Evolutionary conservation across 2,888 invertebrate species (phyloP), one percentile per base, ranked within the genome.

Genomic region (Andrena marginata): DNA sequence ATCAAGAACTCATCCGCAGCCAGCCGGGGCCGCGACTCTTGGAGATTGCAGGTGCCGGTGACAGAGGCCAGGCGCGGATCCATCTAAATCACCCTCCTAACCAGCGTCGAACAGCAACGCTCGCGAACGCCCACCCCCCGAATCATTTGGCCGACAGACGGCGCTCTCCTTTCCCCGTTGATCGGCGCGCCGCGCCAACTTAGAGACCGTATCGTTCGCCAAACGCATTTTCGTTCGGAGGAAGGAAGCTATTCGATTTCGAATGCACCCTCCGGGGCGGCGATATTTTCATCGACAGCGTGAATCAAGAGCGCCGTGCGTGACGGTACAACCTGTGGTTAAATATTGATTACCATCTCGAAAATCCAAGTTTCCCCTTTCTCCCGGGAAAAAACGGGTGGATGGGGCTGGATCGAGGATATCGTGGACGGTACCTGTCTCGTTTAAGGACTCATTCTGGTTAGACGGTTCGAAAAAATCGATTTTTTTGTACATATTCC

Each of bases 1-100:
- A 87, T 88, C 88, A 84, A 87, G 88, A 87, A 89, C 87, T 79
- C 77, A 63, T 86, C 89, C 75, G 65, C 72, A 75, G 60, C 69
- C 73, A 71, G 71, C 51, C 70, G 48, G 23, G n/a, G n/a, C n/a
- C 48, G 74, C 70, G 16, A 31, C 85, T 75, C 73, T 56, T 79
- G 70, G 68, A 70, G 85, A 71, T 80, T 20, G 72, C 75, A 60
- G 48, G 35, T 20, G 75, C 75, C 56, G 48, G 35, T 74, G 78
- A 20, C 67, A 56, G 33, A 68, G 42, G 70, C 64, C 70, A 35
- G 70, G 56, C 62, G 70, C 51, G 48, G 65, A 51, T 65, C 77
- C 67, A 71, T 72, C 71, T 62, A 68, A 63, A 49, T 59, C 60
- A 13, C 64, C 63, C 7, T 6, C 56, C 63, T 49, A 60, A 76